A percentile compares a stretch with the other conserved stretches of the same genome.
These are phyloP conservation scores for Hymenopus coronatus DNA, from an alignment of 2,888 invertebrate species.

Conservation along the genomic window DNA sequence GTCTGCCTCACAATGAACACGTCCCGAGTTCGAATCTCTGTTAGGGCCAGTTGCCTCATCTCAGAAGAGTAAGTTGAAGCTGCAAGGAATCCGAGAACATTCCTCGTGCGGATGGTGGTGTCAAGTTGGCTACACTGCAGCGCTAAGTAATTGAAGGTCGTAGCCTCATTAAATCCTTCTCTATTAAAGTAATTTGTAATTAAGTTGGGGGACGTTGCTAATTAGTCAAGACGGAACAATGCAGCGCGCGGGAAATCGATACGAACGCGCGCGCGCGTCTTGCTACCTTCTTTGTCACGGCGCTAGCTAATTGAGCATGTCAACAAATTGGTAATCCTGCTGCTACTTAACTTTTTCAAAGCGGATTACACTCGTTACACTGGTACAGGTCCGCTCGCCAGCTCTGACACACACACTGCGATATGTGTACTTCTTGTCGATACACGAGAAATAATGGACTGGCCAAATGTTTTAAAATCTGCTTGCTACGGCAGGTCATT, in stretches of 20 bases:
- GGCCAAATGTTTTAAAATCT: too few relatives aligned
- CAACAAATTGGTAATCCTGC: constrained; percentile 24
- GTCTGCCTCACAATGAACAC: too few relatives aligned
- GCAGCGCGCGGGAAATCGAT: background rate
- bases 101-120: too few relatives aligned
- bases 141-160: constrained; percentile 37
- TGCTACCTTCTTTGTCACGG: background rate
- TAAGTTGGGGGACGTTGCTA: constrained; percentile 40
- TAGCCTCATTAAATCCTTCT: constrained; percentile 44
- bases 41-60: too few relatives aligned
- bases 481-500: too few relatives aligned
- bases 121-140: background rate
- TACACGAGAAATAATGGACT: too few relatives aligned
- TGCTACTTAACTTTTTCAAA: background rate
- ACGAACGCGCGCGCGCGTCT: background rate
- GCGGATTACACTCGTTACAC: constrained; percentile 11
- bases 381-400: too few relatives aligned
- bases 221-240: constrained; percentile 32
- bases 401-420: too few relatives aligned
- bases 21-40: too few relatives aligned
- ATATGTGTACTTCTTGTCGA: too few relatives aligned
- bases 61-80: too few relatives aligned
- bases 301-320: background rate
- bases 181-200: constrained; percentile 44
- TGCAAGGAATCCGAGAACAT: too few relatives aligned